These are phyloP conservation scores for Microcaecilia unicolor DNA, from an alignment of 2,797 vertebrate genomes.

Conservation along the genomic window DNA sequence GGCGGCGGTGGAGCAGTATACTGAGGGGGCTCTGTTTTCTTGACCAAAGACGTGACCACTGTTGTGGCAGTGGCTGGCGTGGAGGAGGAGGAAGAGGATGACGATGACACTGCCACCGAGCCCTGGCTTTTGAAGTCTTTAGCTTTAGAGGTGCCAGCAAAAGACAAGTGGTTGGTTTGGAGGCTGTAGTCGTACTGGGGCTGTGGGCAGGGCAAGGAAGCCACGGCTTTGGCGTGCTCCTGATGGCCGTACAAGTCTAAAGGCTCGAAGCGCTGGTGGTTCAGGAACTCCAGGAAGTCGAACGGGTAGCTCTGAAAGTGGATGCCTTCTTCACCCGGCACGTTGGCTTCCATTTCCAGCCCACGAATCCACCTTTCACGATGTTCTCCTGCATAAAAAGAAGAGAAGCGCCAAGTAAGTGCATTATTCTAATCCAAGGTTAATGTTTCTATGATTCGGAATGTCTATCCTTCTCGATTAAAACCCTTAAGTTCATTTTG, in stretches of 20 bases:
- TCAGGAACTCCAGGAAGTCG: conserved; percentile 54
- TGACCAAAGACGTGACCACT: conserved; percentile 19
- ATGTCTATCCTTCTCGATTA: no score
- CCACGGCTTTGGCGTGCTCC: conserved; percentile 44
- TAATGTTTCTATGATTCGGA: no score
- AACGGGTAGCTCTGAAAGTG: conserved; percentile 57
- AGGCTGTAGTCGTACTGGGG: conserved; percentile 25
- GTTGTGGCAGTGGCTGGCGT: conserved; percentile 38
- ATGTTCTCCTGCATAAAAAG: no score
- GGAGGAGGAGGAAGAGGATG: conserved; percentile 48
- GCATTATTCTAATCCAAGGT: no score
- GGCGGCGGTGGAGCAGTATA: conserved; percentile 17
- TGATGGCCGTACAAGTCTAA: conserved; percentile 42
- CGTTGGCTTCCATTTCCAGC: conserved; percentile 47
- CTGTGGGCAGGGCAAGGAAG: conserved; percentile 31
- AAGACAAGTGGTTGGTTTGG: conserved; percentile 21
- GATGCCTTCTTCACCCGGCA: conserved; percentile 43
- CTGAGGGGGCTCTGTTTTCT: conserved; percentile 30
- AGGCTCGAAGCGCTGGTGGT: conserved; percentile 54
- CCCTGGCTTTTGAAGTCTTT: conserved; percentile 34
- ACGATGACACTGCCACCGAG: conserved; percentile 13
- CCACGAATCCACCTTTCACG: no score
- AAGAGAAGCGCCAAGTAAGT: no score
- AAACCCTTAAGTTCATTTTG: no score
- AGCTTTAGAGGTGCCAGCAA: conserved; percentile 27